A percentile compares a stretch with the other conserved stretches of the same genome.
Evolutionary conservation across 2,888 invertebrate genomes (phyloP).

Genomic region (Drosophila recens): DNA sequence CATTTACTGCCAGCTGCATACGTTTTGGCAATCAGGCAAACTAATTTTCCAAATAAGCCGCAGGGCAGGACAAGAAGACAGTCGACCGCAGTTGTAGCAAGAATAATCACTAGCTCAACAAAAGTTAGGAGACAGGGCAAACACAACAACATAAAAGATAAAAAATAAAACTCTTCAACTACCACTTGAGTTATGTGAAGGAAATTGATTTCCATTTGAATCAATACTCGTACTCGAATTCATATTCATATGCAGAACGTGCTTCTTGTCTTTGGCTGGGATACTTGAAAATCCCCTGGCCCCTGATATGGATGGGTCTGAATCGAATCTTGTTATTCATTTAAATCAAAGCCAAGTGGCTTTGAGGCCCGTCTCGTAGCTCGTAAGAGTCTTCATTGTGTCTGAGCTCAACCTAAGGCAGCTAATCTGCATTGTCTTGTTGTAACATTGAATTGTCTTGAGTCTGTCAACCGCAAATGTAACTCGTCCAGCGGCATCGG

Average conservation of each 20-base stretch:
- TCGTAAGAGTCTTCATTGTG: slow-evolving; percentile 11
- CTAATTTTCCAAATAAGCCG: slow-evolving; percentile 62
- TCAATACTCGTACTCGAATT: slow-evolving; percentile 41
- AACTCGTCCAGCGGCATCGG: slow-evolving; percentile 26
- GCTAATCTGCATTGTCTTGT: slow-evolving; percentile 72
- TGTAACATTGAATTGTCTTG: slow-evolving; percentile 57
- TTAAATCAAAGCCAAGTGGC: slow-evolving; percentile 64
- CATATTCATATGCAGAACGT: slow-evolving; percentile 70
- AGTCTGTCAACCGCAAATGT: slow-evolving; percentile 50
- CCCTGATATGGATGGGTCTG: slow-evolving; percentile 45
- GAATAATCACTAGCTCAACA: slow-evolving; percentile 37
- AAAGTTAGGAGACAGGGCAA: slow-evolving; percentile 16
- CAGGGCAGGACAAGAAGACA: slow-evolving; percentile 24
- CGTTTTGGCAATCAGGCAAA: slow-evolving; percentile 52
- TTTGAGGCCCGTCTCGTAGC: slow-evolving; percentile 2
- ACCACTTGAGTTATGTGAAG: slow-evolving; percentile 38
- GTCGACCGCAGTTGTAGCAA: slow-evolving; percentile 11
- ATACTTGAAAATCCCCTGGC: slow-evolving; percentile 41
- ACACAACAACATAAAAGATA: slow-evolving; percentile 16
- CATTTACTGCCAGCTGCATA: slow-evolving; percentile 33
- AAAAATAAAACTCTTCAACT: slow-evolving; percentile 22
- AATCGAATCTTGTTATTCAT: slow-evolving; percentile 58
- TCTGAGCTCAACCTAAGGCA: slow-evolving; percentile 33
- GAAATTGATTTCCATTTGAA: slow-evolving; percentile 47
- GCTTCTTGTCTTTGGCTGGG: slow-evolving; percentile 34